phyloP scores from a whole-genome alignment of 2,797 vertebrate genomes.

The Petrocephalus schoutedeni region DNA sequence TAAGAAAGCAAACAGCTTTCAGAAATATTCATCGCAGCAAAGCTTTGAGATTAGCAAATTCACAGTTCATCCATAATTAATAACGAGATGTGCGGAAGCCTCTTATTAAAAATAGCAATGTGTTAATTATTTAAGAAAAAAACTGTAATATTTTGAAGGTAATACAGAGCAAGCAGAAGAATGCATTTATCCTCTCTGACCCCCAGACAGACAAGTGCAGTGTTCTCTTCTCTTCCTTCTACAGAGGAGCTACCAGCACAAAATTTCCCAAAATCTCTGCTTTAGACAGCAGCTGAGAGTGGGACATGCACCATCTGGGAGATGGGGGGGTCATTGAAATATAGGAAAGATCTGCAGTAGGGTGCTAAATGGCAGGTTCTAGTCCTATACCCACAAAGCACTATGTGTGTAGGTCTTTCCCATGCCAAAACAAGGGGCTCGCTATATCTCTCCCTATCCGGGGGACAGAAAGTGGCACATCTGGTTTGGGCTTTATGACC shows the following conservation, averaged over 20 bases:
- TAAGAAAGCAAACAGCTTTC: conserved; percentile 1
- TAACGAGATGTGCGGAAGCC: neutral
- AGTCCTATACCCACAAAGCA: neutral
- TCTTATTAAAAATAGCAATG: conserved; percentile 9
- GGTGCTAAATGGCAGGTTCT: neutral
- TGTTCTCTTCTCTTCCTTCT: neutral
- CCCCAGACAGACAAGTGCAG: neutral
- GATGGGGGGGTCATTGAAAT: neutral
- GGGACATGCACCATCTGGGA: neutral
- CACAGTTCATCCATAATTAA: conserved; percentile 6
- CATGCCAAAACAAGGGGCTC: neutral
- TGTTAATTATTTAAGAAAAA: conserved; percentile 3
- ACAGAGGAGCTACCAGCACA: neutral
- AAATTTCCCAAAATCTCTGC: neutral
- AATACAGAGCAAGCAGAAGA: neutral
- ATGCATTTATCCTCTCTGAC: neutral
- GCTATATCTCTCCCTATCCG: neutral
- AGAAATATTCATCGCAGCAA: neutral
- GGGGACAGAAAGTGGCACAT: neutral
- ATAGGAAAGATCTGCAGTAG: neutral
- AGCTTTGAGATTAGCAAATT: neutral
- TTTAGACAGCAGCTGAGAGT: neutral
- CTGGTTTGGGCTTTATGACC: neutral
- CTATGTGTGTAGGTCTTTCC: neutral
- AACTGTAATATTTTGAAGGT: neutral